Conservation (phyloP, 2,113 vertebrate genomes). For the Colossoma macropomum region DNA sequence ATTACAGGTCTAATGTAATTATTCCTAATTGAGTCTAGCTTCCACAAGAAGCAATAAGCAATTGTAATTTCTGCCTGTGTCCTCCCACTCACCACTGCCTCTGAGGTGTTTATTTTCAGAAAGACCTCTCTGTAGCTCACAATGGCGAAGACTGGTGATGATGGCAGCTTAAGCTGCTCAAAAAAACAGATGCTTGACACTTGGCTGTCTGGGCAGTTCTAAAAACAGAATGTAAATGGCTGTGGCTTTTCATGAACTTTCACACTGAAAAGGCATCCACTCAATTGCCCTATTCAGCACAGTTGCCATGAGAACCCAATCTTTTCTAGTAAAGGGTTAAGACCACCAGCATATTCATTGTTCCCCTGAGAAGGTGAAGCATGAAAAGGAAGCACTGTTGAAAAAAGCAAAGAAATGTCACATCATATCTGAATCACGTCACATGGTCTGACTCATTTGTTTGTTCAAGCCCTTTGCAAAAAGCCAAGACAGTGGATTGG, state of each 20-base stretch:
- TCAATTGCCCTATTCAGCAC: not conserved
- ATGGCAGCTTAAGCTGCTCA: not conserved
- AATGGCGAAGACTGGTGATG: not conserved
- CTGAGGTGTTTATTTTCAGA: constrained; percentile 34
- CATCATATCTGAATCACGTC: not conserved
- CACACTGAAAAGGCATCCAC: not conserved
- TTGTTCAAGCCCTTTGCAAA: not conserved
- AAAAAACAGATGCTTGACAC: constrained; percentile 1
- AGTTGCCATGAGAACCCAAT: constrained; percentile 1
- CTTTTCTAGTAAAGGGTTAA: not conserved
- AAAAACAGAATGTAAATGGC: constrained; percentile 20
- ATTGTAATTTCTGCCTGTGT: constrained; percentile 37
- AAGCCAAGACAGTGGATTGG: not conserved
- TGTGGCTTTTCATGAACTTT: constrained; percentile 21
- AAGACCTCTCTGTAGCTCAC: not conserved
- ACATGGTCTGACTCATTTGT: not conserved
- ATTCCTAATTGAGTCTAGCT: constrained; percentile 48
- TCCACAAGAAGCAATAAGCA: constrained; percentile 29
- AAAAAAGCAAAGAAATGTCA: not conserved
- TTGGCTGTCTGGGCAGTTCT: not conserved
- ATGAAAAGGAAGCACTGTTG: not conserved
- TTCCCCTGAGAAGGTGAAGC: not conserved
- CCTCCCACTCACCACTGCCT: not conserved
- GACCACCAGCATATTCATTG: not conserved
- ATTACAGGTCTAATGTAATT: constrained; percentile 50